Base-by-base conservation (phyloP, 92 coral and sea anemone genomes). In the Muricea muricata region DNA sequence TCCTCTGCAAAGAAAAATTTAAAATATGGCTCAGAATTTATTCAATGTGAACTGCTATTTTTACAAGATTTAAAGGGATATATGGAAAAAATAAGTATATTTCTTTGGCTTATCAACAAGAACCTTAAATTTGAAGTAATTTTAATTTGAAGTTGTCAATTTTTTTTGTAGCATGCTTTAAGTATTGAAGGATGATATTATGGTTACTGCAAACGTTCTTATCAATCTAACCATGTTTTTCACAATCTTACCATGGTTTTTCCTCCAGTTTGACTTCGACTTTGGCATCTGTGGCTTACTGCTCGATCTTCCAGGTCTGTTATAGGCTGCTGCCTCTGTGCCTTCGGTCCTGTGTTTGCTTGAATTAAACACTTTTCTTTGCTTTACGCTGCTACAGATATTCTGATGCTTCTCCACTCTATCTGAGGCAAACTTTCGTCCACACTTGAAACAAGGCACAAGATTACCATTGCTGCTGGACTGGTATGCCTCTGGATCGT, bases 171-270 rank as follows among this genome's bases (percentile, higher is more conserved):
- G n/a, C n/a, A n/a, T n/a, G n/a, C n/a, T n/a, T n/a, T n/a, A n/a
- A n/a, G n/a, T n/a, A n/a, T n/a, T n/a, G n/a, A n/a, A n/a, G n/a
- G n/a, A n/a, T n/a, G n/a, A n/a, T n/a, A n/a, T n/a, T n/a, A n/a
- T n/a, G n/a, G n/a, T n/a, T n/a, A n/a, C n/a, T n/a, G n/a, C n/a
- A n/a, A n/a, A n/a, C n/a, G n/a, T n/a, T n/a, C n/a, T n/a, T n/a
- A n/a, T n/a, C n/a, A n/a, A n/a, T n/a, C n/a, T n/a, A n/a, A n/a
- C n/a, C n/a, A n/a, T n/a, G n/a, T n/a, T n/a, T n/a, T n/a, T n/a
- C n/a, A n/a, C n/a, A n/a, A n/a, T n/a, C 85, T 90, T 89, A 97
- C 99, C 94, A 85, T 97, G 99, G 18, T 97, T 97, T 82, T 92
- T 73, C 55, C 92, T 87, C 99, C 99, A 97, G 88, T 94, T 91